Base-by-base conservation (phyloP, 2,888 invertebrate species). In the Melanotus villosus region DNA sequence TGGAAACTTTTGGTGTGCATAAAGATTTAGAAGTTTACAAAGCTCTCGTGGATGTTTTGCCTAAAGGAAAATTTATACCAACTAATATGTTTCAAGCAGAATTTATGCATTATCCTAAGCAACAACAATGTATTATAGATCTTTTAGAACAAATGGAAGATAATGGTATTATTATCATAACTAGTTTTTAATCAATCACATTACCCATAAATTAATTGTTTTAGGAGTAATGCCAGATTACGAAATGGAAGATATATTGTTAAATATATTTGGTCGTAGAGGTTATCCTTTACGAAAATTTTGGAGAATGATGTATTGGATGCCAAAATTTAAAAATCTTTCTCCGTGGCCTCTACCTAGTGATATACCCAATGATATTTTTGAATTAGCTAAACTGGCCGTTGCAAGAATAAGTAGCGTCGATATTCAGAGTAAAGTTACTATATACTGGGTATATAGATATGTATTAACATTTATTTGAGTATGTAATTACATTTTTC, bases 141-240 rank as follows among this genome's bases (percentile, higher is more conserved):
- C 82, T 99, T 58, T 85, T 98, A 21, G 93, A 95, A 77, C 93
- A 97, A 87, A 99, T 99, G 99, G 98, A 99, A 87, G 90, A 93
- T 75, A 91, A 95, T 84, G 93, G 95, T 93, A 85, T 80, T n/a
- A 7, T 26, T 5, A 7, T 26, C 26, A 26, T 7, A 26, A 26
- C 26, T n/a, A 26, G 26, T 26, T n/a, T n/a, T 30, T 57, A 41
- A 52, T 0, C 14, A 38, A 21, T 10, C 9, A 21, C 21, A 21
- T 21, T 45, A 10, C 2, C 5, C n/a, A 45, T 5, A 43, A 4
- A 1, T 59, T n/a, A 9, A 26, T 73, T 6, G 1, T 83, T 80
- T 59, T 78, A 93, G 93, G 90, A 71, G 95, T 99, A 1, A 92
- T 96, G 76, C 98, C 98, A 0, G 99, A 99, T 83, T 87, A 89